Evolutionary conservation across 2,888 invertebrate genomes (phyloP).

Genomic region (Blastobasis adustella): DNA sequence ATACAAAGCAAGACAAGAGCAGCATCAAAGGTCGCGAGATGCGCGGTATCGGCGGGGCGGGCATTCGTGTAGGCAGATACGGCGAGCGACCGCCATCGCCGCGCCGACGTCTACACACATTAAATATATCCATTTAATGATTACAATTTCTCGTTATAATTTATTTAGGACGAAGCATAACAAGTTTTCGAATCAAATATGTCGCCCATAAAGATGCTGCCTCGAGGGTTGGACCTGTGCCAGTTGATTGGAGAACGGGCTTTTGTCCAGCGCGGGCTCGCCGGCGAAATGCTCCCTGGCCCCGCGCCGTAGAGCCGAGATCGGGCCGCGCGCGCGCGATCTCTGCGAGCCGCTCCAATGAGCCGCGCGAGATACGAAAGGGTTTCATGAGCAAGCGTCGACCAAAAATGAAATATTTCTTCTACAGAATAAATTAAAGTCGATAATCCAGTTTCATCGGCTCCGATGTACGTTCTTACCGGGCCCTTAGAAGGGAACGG

Average conservation of each 20-base stretch:
- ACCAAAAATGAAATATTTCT: constrained; percentile 71
- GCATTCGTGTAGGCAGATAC: constrained; percentile 68
- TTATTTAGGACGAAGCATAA: constrained; percentile 74
- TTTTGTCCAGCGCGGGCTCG: constrained; percentile 45
- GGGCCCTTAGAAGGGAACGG: constrained; percentile 61
- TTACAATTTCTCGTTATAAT: constrained; percentile 75
- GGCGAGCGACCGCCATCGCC: constrained; percentile 30
- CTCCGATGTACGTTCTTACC: constrained; percentile 44
- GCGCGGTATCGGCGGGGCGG: constrained; percentile 59
- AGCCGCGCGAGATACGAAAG: constrained; percentile 52
- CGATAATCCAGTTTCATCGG: constrained; percentile 60
- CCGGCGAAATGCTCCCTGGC: constrained; percentile 59
- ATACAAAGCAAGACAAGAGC: constrained; percentile 39
- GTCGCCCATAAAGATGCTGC: constrained; percentile 74
- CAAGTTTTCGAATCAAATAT: constrained; percentile 75
- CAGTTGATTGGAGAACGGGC: constrained; percentile 64
- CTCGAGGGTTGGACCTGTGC: constrained; percentile 64
- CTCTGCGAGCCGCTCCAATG: constrained; percentile 56
- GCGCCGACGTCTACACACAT: constrained; percentile 56
- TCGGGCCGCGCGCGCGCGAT: constrained; percentile 59
- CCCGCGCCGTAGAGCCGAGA: constrained; percentile 69
- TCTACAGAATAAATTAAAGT: constrained; percentile 71
- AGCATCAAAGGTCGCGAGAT: constrained; percentile 52
- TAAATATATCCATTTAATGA: constrained; percentile 72
- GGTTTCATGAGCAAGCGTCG: constrained; percentile 59